Base-by-base conservation (phyloP, 2,113 vertebrate genomes). In the Crotalus tigris region DNA sequence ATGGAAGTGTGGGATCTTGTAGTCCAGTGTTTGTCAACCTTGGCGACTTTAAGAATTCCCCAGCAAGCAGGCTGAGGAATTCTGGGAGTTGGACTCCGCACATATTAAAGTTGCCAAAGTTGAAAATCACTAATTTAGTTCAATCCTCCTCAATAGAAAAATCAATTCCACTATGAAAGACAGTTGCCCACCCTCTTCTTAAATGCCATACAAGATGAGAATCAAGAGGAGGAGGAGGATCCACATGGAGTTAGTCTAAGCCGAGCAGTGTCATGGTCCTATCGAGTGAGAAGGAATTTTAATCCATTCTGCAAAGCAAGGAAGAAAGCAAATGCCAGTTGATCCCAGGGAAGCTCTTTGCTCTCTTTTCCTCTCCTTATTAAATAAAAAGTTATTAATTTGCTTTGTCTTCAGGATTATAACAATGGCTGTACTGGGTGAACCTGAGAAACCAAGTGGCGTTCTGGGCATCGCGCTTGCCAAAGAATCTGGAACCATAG, bases 401-500 rank as follows among this genome's bases (percentile, higher is more conserved):
- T 95, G 90, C 54, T 9, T 9, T 5, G 24, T 23, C 95, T 94
- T 54, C 96, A 99, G 99, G 91, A 95, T 99, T 95, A 96, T 98
- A 54, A 96, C 98, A 88, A 98, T 99, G 98, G 96, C 98, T 3
- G 87, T 98, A 2, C 96, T 98, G 94, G 99, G 99, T 88, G 98
- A 99, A 91, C 98, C 98, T 0, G 98, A 98, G 95, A 98, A 98
- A 95, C 94, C 96, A 89, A 98, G 96, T 19, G 95, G 97, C 64
- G 98, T 98, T 92, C 98, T 98, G 64, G 99, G 98, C 51, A 92
- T 99, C 5, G 98, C 96, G 0, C 96, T 99, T 91, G 99, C 98
- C 59, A 98, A 97, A 46, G 94, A 97, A 12, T 98, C 98, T 0
- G 99, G 99, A 88, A 94, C 96, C 26, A 95, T 99, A 33, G 98